Conservation (phyloP, 2,888 invertebrate species). For the Phania funesta region DNA sequence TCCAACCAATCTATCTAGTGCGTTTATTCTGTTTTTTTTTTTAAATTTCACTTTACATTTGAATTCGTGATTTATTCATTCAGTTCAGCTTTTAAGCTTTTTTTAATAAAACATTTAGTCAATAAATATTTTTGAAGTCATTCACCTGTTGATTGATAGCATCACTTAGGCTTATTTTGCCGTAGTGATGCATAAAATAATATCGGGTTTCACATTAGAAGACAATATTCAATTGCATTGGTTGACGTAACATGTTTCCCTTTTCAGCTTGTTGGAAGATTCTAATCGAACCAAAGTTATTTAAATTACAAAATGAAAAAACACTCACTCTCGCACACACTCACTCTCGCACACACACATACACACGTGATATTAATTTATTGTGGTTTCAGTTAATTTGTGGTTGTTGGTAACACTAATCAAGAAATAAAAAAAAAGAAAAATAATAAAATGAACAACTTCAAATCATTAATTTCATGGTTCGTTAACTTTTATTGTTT, state of each 20-base stretch:
- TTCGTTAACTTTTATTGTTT: constrained; percentile 61
- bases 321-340: neutral
- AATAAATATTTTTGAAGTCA: constrained; percentile 6
- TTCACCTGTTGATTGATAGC: constrained; percentile 45
- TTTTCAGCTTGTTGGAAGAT: constrained; percentile 18
- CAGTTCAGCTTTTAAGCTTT: neutral
- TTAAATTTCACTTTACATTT: neutral
- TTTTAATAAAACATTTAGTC: neutral
- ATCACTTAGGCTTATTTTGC: neutral
- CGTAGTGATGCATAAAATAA: constrained; percentile 33
- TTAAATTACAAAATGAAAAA: neutral
- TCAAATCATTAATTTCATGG: constrained; percentile 61
- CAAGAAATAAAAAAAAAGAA: neutral
- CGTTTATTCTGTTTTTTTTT: neutral
- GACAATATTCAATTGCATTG: neutral
- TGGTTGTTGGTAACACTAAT: constrained; percentile 50
- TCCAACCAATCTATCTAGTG: neutral
- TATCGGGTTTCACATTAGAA: constrained; percentile 13
- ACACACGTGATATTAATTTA: constrained; percentile 37
- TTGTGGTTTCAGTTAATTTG: constrained; percentile 53
- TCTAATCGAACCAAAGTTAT: neutral
- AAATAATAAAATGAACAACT: constrained; percentile 10
- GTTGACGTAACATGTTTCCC: neutral
- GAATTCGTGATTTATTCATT: neutral
- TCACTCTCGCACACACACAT: neutral